A percentile compares a stretch with the other conserved stretches of the same genome.
Conservation (phyloP, 2,113 vertebrate genomes). For the Triplophysa dalaica region DNA sequence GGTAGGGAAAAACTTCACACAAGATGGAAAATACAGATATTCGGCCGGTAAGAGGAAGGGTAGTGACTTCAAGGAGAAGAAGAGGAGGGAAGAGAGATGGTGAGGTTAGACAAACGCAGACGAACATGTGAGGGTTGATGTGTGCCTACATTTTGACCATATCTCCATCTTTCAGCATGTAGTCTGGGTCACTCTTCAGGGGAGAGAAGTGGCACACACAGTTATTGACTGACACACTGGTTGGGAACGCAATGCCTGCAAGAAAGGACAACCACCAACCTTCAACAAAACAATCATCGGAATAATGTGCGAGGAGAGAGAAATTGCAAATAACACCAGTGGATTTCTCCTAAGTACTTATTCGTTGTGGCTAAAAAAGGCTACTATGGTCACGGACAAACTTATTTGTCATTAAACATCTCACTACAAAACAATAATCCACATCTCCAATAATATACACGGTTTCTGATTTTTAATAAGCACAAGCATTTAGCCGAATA, state of each 20-base stretch:
- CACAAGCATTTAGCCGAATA: too few relatives aligned
- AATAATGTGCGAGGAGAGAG: neutral
- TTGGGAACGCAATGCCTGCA: slow-evolving; percentile 95
- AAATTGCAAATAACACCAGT: neutral
- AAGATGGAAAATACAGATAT: slow-evolving; percentile 11
- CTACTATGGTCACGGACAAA: neutral
- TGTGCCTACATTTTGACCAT: slow-evolving; percentile 93
- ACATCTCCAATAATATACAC: neutral
- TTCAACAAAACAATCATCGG: slow-evolving; percentile 34
- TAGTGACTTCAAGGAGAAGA: neutral
- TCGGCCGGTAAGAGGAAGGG: neutral
- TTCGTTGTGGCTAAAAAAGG: neutral
- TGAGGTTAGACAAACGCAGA: slow-evolving; percentile 38
- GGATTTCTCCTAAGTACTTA: too few relatives aligned
- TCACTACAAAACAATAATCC: neutral
- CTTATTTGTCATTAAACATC: neutral
- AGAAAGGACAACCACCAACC: slow-evolving; percentile 56
- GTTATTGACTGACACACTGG: slow-evolving; percentile 97
- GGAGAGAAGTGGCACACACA: slow-evolving; percentile 97
- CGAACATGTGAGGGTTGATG: slow-evolving; percentile 17
- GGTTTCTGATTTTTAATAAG: too few relatives aligned
- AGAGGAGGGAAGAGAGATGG: neutral
- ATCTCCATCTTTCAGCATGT: slow-evolving; percentile 91
- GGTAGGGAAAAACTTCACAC: slow-evolving; percentile 31
- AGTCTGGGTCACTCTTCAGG: slow-evolving; percentile 94